phyloP scores from a whole-genome alignment of 2,888 invertebrate genomes.

The Hermaeophaga mercurialis region DNA sequence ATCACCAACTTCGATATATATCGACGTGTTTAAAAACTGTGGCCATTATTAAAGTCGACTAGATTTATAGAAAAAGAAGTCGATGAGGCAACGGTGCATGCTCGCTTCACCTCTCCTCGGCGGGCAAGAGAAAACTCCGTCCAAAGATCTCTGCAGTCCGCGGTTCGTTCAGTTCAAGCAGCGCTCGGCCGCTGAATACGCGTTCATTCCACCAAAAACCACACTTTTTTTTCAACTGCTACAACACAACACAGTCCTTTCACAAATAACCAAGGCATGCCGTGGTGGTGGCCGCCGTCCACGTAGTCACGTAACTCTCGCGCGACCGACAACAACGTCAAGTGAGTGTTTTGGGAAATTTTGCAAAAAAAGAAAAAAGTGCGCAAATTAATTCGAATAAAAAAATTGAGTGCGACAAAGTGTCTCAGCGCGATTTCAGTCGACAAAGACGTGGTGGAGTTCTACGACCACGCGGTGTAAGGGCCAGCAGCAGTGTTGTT shows the following conservation, averaged over 20 bases:
- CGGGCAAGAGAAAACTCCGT: conserved; percentile 29
- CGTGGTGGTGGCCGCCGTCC: conserved; percentile 13
- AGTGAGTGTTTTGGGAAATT: background rate
- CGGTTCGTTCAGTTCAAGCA: conserved; percentile 34
- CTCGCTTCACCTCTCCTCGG: conserved; percentile 29
- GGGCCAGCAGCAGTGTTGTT: conserved; percentile 33
- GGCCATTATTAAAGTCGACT: no score
- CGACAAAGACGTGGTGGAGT: conserved; percentile 43
- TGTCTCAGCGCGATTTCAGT: conserved; percentile 48
- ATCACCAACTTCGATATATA: no score
- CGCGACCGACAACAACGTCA: conserved; percentile 9
- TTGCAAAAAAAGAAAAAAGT: conserved; percentile 2
- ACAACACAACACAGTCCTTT: conserved; percentile 22
- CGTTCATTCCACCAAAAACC: conserved; percentile 23
- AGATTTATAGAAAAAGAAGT: background rate
- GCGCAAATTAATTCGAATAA: background rate
- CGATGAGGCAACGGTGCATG: conserved; percentile 17
- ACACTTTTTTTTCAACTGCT: conserved; percentile 13
- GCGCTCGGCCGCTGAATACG: conserved; percentile 23
- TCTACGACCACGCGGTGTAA: conserved; percentile 41
- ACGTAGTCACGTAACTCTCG: conserved; percentile 12
- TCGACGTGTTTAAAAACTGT: no score
- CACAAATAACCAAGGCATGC: conserved; percentile 27
- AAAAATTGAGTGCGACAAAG: conserved; percentile 38
- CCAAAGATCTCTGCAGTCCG: conserved; percentile 23